Evolutionary conservation across 2,113 vertebrate genomes (phyloP), one percentile per base, ranked within the genome.

Genomic region (Astur gentilis): DNA sequence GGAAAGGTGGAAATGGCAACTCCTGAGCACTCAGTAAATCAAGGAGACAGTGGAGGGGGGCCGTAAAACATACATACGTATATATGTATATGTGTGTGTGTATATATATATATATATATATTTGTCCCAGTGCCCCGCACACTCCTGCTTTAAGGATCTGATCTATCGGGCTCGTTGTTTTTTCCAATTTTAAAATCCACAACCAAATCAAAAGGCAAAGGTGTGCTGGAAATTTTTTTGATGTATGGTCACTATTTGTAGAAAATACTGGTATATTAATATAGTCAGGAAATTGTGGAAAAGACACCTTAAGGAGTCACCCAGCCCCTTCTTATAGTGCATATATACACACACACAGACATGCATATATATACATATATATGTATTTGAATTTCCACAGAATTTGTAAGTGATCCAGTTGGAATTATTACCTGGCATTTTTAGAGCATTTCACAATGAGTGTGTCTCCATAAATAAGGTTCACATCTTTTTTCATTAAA

Each of bases 101-200:
- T 36, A 31, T 4, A 29, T 36, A 11, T 11, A 26, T 7, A 49
- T 5, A 26, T 12, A 22, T 5, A 31, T 21, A 6, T 8, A 6
- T 52, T 36, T 2, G 1, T 6, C 58, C n/a, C 55, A 5, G 20
- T 40, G 47, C 13, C 25, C 55, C 8, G 9, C 50, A 6, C 0
- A 1, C 38, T 58, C 36, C 55, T 49, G 23, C 26, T 44, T 10
- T 25, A 50, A 34, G 32, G 36, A 10, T 32, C 58, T 32, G 58
- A 40, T 13, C 76, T 36, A 4, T 3, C 3, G 1, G n/a, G 19
- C 31, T 54, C 2, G 0, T 32, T 0, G 2, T 45, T 47, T 32
- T 57, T 83, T 29, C 12, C 13, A 3, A 1, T 25, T 49, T 54
- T n/a, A 65, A 83, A 75, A 58, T 26, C 60, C 18, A 20, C 5